Base-by-base conservation (phyloP, 23 tunicate species). In the Corella eumyota region DNA sequence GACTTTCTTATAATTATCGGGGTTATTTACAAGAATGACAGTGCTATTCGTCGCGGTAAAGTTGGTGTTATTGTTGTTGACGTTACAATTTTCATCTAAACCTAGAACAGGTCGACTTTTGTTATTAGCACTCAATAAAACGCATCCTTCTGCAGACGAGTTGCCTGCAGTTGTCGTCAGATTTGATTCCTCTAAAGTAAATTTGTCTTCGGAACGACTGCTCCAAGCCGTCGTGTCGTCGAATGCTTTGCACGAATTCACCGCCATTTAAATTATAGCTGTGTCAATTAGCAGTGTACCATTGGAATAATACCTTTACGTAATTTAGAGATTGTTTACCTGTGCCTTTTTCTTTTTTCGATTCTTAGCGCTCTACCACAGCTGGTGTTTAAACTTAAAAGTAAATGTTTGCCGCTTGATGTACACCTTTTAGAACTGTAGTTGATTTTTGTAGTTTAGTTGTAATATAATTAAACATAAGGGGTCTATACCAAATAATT, bases 221-320 rank as follows among this genome's bases (percentile, higher is more conserved):
- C 83, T 54, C 67, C 73, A 76, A n/a, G 73, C 53, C 58, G 83
- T 30, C 34, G 64, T 50, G 58, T 67, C 73, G 83, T 76, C 83
- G 45, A 30, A 76, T 69, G 56, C 50, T 25, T 76, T 67, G 67
- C 67, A 76, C 36, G 83, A 66, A 76, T 54, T 76, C 83, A 76
- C 73, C 72, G 83, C 83, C 83, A 76, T 76, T 64, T 64, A 29
- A 72, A 67, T 64, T 38, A 64, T 45, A 59, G 83, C 83, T 76
- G 83, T 53, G 83, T 76, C 83, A 40, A 45, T 36, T 27, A 36
- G 68, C 45, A 54, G 29, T 23, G 60, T 33, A 54, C 60, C n/a
- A n/a, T n/a, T n/a, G n/a, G n/a, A n/a, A n/a, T n/a, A n/a, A n/a
- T n/a, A n/a, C n/a, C n/a, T n/a, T n/a, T n/a, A n/a, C n/a, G n/a